phyloP scores from a whole-genome alignment of 2,113 vertebrate species.

The Irena cyanogastra region DNA sequence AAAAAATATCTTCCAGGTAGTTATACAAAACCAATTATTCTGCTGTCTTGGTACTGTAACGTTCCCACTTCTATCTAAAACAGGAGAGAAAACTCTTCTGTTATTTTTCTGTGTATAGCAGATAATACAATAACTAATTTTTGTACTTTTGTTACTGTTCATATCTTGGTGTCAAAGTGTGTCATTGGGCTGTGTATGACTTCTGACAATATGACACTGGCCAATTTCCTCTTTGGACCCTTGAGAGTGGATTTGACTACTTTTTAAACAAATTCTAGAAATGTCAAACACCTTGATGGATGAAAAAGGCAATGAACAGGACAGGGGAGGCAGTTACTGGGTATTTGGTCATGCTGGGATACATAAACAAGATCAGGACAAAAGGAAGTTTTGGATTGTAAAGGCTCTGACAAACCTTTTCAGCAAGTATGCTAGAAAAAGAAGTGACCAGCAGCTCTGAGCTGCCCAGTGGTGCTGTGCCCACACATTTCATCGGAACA shows the following conservation, averaged over 20 bases:
- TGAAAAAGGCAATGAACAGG: conserved; percentile 22
- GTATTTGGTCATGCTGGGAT: conserved; percentile 35
- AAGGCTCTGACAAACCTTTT: conserved; percentile 32
- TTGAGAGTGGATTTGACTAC: not conserved
- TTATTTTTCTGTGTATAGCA: not conserved
- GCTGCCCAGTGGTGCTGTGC: not conserved
- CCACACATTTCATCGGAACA: not conserved
- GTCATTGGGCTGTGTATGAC: not conserved
- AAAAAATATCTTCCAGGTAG: not conserved
- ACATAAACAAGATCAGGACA: not conserved
- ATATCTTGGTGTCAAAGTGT: not conserved
- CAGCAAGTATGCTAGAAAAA: not conserved
- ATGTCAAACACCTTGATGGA: conserved; percentile 9
- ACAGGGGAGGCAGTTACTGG: not conserved
- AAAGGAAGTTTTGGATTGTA: conserved; percentile 2
- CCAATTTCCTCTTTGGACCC: conserved; percentile 23
- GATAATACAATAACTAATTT: not conserved
- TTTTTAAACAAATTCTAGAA: not conserved
- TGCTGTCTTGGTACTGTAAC: not conserved
- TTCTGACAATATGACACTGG: conserved; percentile 28
- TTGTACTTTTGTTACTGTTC: not conserved
- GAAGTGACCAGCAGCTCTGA: not conserved
- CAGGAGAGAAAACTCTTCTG: not conserved
- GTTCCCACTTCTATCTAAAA: not conserved
- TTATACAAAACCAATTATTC: not conserved